A percentile compares a stretch with the other conserved stretches of the same genome.
Conservation (phyloP, 2,888 invertebrate genomes). For the Callinectes sapidus region DNA sequence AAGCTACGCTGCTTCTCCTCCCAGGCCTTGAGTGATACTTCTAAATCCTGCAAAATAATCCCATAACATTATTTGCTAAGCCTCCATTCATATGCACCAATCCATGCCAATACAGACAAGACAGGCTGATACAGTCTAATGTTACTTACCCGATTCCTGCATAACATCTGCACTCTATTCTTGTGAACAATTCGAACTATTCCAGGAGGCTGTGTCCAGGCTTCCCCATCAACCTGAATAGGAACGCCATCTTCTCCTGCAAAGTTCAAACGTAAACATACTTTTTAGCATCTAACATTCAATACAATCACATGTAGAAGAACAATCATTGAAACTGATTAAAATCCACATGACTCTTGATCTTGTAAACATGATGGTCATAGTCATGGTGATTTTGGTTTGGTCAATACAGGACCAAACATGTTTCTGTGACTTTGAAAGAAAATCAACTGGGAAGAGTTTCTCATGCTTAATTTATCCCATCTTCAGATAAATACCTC, state of each 20-base stretch:
- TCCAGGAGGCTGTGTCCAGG: slow-evolving; percentile 98
- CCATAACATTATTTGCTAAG: slow-evolving; percentile 2
- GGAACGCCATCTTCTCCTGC: slow-evolving; percentile 89
- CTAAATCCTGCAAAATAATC: slow-evolving; percentile 81
- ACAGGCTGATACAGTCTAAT: not conserved
- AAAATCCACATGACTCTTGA: no score
- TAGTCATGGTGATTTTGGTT: no score
- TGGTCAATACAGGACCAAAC: no score
- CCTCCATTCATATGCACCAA: not conserved
- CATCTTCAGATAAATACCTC: no score
- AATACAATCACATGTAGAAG: no score
- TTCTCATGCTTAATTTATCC: not conserved
- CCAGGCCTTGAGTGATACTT: slow-evolving; percentile 91
- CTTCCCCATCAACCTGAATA: slow-evolving; percentile 97
- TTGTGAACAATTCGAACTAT: slow-evolving; percentile 97
- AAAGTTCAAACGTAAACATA: slow-evolving; percentile 8
- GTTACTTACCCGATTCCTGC: slow-evolving; percentile 85
- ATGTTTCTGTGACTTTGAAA: no score
- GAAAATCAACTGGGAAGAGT: not conserved
- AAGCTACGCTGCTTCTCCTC: slow-evolving; percentile 86
- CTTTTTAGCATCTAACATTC: not conserved
- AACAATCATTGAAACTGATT: no score
- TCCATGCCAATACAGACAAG: not conserved
- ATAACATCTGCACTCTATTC: slow-evolving; percentile 97
- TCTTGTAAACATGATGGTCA: no score